Conservation (phyloP, 2,113 vertebrate genomes). For the Megaptera novaeangliae region DNA sequence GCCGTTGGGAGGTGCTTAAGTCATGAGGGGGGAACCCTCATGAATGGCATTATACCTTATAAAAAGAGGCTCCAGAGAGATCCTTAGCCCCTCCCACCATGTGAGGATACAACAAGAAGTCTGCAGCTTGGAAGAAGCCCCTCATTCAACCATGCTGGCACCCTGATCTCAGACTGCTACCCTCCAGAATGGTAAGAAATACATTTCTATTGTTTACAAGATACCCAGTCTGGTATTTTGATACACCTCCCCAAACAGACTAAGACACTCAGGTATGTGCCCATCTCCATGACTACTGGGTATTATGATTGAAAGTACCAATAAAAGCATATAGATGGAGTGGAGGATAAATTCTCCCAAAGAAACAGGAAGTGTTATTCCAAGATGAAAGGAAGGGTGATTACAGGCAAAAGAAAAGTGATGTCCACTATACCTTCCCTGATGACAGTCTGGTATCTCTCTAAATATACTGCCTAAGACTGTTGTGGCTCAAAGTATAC, state of each 20-base stretch:
- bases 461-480: not conserved
- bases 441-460: not conserved
- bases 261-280: not conserved
- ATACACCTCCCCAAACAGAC: not conserved
- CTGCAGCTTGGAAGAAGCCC: not conserved
- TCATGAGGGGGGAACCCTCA: not conserved
- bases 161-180: not conserved
- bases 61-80: not conserved
- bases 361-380: not conserved
- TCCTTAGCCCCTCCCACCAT: not conserved
- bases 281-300: not conserved
- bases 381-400: not conserved
- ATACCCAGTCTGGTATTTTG: not conserved
- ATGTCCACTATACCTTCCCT: not conserved
- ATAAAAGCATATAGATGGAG: not conserved
- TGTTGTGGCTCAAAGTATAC: not conserved
- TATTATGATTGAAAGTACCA: not conserved
- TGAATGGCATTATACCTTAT: not conserved
- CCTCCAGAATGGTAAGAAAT: not conserved
- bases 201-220: not conserved
- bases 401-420: not conserved
- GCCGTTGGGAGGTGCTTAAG: not conserved
- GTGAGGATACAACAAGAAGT: not conserved
- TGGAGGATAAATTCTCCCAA: not conserved
- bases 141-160: not conserved